These are phyloP conservation scores for Lethenteron reissneri DNA, from an alignment of 2,113 vertebrate species.

Conservation along the genomic window DNA sequence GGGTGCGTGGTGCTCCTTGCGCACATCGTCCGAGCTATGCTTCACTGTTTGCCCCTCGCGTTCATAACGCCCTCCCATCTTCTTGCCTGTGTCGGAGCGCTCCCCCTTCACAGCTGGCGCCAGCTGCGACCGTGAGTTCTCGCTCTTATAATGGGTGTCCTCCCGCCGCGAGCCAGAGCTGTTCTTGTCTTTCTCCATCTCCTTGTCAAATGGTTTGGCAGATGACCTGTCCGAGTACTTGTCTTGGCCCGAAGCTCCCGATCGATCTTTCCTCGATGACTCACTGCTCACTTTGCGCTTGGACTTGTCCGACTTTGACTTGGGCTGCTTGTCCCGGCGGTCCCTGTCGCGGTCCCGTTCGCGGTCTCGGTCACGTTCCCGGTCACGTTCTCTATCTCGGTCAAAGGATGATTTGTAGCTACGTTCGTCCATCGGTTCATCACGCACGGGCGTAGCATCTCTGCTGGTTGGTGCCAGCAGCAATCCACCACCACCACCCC, in stretches of 20 bases:
- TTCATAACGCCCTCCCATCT: no score
- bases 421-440: constrained; percentile 69
- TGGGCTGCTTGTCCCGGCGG: constrained; percentile 27
- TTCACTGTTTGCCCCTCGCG: background rate
- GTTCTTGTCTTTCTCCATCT: no score
- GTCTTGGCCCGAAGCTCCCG: constrained; percentile 16
- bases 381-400: background rate
- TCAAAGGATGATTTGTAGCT: background rate
- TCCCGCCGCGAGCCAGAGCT: no score
- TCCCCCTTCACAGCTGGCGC: no score
- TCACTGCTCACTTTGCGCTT: constrained; percentile 39
- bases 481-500: constrained; percentile 26
- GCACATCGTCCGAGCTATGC: constrained; percentile 27
- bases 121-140: no score
- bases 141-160: no score
- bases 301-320: constrained; percentile 36
- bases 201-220: no score
- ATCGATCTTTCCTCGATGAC: constrained; percentile 35
- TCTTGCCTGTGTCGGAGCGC: no score
- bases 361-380: no score
- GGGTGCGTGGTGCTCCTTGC: constrained; percentile 24
- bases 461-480: constrained; percentile 37
- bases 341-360: no score
- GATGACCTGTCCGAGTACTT: no score
- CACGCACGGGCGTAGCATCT: constrained; percentile 72